Conservation (phyloP, 1,140 invertebrate species). For the Lepidotrigona ventralis region DNA sequence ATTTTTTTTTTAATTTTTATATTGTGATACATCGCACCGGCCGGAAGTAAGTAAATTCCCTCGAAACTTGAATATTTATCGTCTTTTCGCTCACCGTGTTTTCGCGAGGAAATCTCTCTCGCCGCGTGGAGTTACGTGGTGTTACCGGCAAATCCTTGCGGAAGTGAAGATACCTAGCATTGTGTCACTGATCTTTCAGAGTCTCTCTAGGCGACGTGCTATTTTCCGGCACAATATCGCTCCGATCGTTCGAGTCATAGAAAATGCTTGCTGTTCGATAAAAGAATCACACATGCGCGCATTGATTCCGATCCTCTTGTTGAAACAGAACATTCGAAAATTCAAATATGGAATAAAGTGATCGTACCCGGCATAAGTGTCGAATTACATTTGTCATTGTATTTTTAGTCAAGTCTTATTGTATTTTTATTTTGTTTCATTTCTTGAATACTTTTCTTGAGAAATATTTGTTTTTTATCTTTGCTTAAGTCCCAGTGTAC, state of each 20-base stretch:
- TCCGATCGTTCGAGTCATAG: neutral
- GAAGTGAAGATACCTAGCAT: slow-evolving; percentile 18
- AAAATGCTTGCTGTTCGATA: neutral
- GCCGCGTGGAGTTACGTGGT: neutral
- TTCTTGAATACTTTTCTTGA: neutral
- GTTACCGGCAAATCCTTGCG: neutral
- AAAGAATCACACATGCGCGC: neutral
- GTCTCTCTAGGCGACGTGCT: slow-evolving; percentile 11
- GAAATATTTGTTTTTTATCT: neutral
- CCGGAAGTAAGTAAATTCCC: neutral
- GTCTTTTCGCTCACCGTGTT: too few species aligned
- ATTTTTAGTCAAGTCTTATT: too few species aligned
- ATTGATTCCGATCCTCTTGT: slow-evolving; percentile 20
- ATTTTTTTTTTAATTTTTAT: neutral
- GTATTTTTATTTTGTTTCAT: neutral
- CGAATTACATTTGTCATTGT: too few species aligned
- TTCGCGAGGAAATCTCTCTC: neutral
- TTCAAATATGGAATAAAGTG: neutral
- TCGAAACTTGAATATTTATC: too few species aligned
- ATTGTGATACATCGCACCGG: neutral
- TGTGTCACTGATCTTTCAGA: slow-evolving; percentile 47
- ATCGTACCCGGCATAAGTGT: neutral
- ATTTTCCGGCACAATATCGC: neutral
- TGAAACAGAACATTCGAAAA: neutral
- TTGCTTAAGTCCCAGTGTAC: neutral